A percentile compares a stretch with the other conserved stretches of the same genome.
phyloP scores from a whole-genome alignment of 2,113 vertebrate genomes.

The Gila orcuttii region DNA sequence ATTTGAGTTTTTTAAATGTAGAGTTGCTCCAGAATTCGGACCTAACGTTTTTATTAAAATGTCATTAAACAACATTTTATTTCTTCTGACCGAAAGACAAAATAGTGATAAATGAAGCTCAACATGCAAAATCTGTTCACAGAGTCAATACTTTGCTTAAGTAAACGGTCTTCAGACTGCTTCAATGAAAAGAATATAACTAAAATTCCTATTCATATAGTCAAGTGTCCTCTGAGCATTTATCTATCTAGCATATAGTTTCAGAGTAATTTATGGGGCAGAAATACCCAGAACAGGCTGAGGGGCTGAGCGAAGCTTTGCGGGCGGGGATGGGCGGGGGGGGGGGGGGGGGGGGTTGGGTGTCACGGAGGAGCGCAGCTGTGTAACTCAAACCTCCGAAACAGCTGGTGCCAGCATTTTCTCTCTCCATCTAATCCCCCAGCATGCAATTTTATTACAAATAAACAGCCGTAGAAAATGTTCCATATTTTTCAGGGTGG shows the following conservation, averaged over 20 bases:
- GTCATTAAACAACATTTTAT: not conserved
- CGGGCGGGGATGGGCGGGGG: not conserved
- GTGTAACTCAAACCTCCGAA: slow-evolving; percentile 59
- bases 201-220: slow-evolving; percentile 13
- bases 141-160: not conserved
- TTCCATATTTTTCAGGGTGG: slow-evolving; percentile 54
- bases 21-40: not conserved
- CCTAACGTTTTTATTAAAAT: not conserved
- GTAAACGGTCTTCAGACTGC: not conserved
- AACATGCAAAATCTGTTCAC: slow-evolving; percentile 1
- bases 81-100: not conserved
- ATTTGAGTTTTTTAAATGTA: not conserved
- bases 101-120: not conserved
- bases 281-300: slow-evolving; percentile 47
- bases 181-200: slow-evolving; percentile 7
- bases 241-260: slow-evolving; percentile 48
- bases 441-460: slow-evolving; percentile 57
- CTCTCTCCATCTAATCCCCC: slow-evolving; percentile 49
- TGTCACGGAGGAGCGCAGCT: slow-evolving; percentile 54
- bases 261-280: slow-evolving; percentile 49
- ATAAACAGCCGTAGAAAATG: slow-evolving; percentile 55
- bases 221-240: slow-evolving; percentile 28
- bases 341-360: no score
- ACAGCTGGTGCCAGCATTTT: slow-evolving; percentile 62
- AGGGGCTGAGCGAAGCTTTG: slow-evolving; percentile 20